Evolutionary conservation across 2,797 vertebrate genomes (phyloP), one percentile per base, ranked within the genome.

Genomic region (Champsocephalus esox): DNA sequence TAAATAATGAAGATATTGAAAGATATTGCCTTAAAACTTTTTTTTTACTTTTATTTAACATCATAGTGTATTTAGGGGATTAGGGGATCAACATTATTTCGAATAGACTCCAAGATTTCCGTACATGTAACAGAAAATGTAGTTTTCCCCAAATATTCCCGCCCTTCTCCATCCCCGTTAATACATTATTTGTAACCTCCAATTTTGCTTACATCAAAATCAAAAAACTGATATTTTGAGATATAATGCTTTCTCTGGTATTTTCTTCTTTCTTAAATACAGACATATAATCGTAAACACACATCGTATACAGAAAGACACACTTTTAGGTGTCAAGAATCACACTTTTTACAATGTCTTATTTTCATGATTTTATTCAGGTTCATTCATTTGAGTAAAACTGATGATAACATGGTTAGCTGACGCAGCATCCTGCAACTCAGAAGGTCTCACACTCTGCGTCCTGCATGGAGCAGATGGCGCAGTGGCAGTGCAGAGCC

Each of bases 371-470:
- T 75, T 85, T 84, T 75, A 76, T 73, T 55, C 13, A 65, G 59
- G 17, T 10, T 63, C 13, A 10, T 16, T 63, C 6, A 43, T 14
- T 2, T 24, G 14, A 70, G 12, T 12, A 0, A 44, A 24, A 49
- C 12, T 59, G 24, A 19, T 49, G 12, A n/a, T 44, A 9, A 24
- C 32, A 41, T 2, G 17, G 0, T 63, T 41, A 1, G 24, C 21
- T 55, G 28, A 12, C 13, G 70, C 28, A 7, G 41, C 1, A 32
- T 9, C 12, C 34, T 10, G 49, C 48, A 43, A 56, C 3, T 95
- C 83, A 95, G 87, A 93, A 94, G 45, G 92, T 95, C 82, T 96
- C 92, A 48, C 95, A 95, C 87, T 95, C 95, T 0, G 93, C 95
- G 89, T 96, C 93, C 82, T 87, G 88, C 4, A 93, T 90, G 83